Evolutionary conservation across 2,113 vertebrate species (phyloP).

Genomic region (Callithrix jacchus): DNA sequence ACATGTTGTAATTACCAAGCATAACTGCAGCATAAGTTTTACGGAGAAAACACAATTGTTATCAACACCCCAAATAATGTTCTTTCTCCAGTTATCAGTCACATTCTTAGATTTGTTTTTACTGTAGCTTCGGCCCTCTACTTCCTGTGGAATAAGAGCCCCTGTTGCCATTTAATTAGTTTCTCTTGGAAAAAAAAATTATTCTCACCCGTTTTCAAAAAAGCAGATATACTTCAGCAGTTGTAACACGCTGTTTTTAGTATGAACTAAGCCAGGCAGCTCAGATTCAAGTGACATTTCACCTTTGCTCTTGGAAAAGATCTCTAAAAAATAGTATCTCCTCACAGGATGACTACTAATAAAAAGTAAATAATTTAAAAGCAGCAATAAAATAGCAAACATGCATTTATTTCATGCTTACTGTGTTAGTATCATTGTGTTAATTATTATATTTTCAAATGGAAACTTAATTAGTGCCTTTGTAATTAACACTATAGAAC

Average conservation of each 20-base stretch:
- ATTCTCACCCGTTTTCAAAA: neutral
- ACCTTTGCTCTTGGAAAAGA: neutral
- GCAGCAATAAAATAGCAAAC: neutral
- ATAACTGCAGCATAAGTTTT: neutral
- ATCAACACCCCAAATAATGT: neutral
- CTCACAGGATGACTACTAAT: no score
- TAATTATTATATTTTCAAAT: neutral
- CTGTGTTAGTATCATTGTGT: neutral
- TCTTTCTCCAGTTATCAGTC: neutral
- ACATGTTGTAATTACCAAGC: neutral
- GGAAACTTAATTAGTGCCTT: neutral
- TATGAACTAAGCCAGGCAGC: neutral
- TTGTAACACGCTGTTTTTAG: neutral
- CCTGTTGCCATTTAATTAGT: neutral
- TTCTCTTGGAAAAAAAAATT: neutral
- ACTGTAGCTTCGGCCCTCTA: accelerated
- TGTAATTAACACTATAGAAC: neutral
- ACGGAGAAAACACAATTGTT: neutral
- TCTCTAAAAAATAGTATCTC: neutral
- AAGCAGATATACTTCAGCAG: neutral
- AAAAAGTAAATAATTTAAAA: no score
- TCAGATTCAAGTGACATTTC: slow-evolving; percentile 13
- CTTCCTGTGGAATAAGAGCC: neutral
- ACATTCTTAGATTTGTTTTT: neutral
- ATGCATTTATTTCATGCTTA: neutral